Percentiles rank a stretch among this genome's conserved stretches.
Conservation (phyloP, 1,140 invertebrate species). For the Drosophila ironensis region DNA sequence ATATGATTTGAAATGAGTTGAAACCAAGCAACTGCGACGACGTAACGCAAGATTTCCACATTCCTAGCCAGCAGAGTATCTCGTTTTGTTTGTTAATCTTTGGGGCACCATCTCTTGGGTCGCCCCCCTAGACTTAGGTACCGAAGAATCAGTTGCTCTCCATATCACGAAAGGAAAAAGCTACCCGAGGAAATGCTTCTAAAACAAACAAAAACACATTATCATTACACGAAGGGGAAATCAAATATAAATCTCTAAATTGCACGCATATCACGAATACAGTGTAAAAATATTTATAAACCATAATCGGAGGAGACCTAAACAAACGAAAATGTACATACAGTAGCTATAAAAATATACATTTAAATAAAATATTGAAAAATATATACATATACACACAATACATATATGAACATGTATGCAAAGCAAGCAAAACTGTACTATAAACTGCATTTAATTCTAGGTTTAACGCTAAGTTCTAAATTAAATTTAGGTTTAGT, state of each 20-base stretch:
- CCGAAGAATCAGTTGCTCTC: conserved; percentile 46
- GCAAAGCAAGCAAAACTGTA: conserved; percentile 61
- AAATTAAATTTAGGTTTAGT: conserved; percentile 67
- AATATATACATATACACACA: conserved; percentile 21
- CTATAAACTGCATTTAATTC: conserved; percentile 72
- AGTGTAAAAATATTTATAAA: conserved; percentile 62
- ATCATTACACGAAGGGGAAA: conserved; percentile 49
- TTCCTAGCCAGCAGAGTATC: conserved; percentile 45
- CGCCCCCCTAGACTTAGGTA: conserved; percentile 20
- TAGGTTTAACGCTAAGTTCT: conserved; percentile 62
- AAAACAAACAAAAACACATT: too few species aligned
- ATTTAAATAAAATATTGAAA: conserved; percentile 70
- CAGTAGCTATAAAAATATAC: conserved; percentile 74
- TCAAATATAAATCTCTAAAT: conserved; percentile 15
- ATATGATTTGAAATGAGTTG: conserved; percentile 32
- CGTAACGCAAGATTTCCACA: too few species aligned
- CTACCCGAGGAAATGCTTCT: conserved; percentile 50
- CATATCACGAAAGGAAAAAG: conserved; percentile 56
- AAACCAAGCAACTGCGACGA: conserved; percentile 33
- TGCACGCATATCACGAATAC: conserved; percentile 70
- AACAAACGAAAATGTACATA: conserved; percentile 48
- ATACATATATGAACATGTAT: too few species aligned
- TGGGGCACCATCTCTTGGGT: conserved; percentile 38
- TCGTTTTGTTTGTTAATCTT: conserved; percentile 3
- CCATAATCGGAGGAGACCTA: conserved; percentile 5